Percentiles rank a stretch among this genome's conserved stretches.
These are phyloP conservation scores for Synergus gifuensis DNA, from an alignment of 2,888 invertebrate genomes.

Conservation along the genomic window DNA sequence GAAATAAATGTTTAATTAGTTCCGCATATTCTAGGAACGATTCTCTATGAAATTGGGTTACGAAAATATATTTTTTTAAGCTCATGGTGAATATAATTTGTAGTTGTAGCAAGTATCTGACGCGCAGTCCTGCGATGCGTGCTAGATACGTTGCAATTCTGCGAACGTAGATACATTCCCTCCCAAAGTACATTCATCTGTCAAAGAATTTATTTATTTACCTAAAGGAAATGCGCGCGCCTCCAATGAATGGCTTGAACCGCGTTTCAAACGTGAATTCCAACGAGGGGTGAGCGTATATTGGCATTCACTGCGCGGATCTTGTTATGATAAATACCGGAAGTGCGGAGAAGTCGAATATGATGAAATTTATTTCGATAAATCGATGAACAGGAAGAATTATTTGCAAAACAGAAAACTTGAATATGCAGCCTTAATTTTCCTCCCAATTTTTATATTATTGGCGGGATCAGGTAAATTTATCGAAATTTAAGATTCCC, in stretches of 20 bases:
- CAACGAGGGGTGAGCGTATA: constrained; percentile 45
- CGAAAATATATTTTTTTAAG: constrained; percentile 5
- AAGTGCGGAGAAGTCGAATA: constrained; percentile 26
- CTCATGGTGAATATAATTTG: constrained; percentile 4
- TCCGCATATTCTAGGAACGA: not conserved
- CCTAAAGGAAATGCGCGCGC: constrained; percentile 42
- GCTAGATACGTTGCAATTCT: constrained; percentile 47
- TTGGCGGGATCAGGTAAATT: not conserved
- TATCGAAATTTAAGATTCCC: not conserved
- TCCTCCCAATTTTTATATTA: not conserved
- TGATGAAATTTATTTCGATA: constrained; percentile 39
- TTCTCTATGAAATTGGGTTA: not conserved
- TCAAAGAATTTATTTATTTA: constrained; percentile 63
- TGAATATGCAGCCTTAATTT: not conserved
- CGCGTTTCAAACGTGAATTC: constrained; percentile 50
- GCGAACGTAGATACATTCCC: constrained; percentile 65
- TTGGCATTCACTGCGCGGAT: constrained; percentile 36
- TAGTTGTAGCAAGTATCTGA: constrained; percentile 32
- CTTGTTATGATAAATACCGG: constrained; percentile 39
- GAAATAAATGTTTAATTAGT: not conserved
- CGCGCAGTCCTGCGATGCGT: constrained; percentile 15
- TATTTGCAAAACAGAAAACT: constrained; percentile 14
- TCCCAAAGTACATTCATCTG: constrained; percentile 51
- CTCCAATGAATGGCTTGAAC: constrained; percentile 54
- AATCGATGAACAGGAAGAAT: constrained; percentile 26